Base-by-base conservation (phyloP, 2,113 vertebrate species). In the Mormyrus lacerda region DNA sequence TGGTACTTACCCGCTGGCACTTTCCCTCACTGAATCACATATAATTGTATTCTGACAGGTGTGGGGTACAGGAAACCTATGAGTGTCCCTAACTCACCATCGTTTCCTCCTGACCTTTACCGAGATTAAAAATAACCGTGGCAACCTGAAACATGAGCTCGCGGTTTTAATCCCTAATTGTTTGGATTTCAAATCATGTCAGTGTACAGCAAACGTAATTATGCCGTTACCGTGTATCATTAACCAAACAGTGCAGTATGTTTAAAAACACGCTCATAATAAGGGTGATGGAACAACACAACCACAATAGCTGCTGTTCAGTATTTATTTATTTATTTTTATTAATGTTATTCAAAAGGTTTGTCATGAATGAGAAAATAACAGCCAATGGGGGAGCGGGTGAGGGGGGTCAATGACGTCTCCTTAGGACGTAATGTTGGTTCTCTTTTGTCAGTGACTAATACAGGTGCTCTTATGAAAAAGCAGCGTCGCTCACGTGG, bases 91-190 rank as follows among this genome's bases (percentile, higher is more conserved):
- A 55, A 17, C 51, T 35, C 6, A 3, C 27, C 35, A 35, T 24
- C 55, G 24, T 69, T 65, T 88, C 55, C 39, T 65, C 87, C 58
- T 88, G 87, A 69, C 39, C 87, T 88, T 88, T 88, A 42, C 35
- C 24, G 39, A 88, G 42, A 61, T 88, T 88, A 88, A 88, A 88
- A 61, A 45, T 27, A 88, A 88, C 31, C 35, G 24, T 27, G 58
- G 58, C 39, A 86, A 31, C 27, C 24, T 51, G 85, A 86, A 86
- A 50, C 85, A 45, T 1, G 42, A 84, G 21, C 8, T 5, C 2
- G 1, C 82, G 2, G 44, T 47, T 84, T 84, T 84, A 84, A 84
- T 84, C 21, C 44, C 17, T 5, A 47, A 48, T 84, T 84, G 82
- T 84, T n/a, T 84, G 82, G 7, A 47, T 84, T 84, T 84, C 82